Conservation (phyloP, 2,797 vertebrate genomes). For the Helarctos malayanus region DNA sequence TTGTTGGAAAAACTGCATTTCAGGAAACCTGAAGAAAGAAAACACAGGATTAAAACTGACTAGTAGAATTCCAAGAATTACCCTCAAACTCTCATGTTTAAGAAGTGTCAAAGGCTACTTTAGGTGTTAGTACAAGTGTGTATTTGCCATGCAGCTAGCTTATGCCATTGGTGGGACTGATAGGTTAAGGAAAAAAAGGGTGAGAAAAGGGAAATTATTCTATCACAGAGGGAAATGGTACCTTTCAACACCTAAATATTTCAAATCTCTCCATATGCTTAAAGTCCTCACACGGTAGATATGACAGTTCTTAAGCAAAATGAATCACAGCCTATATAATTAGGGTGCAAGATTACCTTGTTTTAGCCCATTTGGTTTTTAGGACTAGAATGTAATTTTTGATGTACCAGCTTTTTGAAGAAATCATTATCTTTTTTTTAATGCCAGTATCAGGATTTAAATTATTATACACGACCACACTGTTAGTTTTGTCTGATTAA, state of each 20-base stretch:
- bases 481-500: slow-evolving; percentile 32
- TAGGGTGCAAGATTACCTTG: not conserved
- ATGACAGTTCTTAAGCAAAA: slow-evolving; percentile 24
- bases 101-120: slow-evolving; percentile 41
- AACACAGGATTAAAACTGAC: slow-evolving; percentile 70
- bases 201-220: slow-evolving; percentile 22
- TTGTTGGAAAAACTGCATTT: slow-evolving; percentile 99
- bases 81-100: slow-evolving; percentile 46
- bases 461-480: not conserved
- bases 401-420: slow-evolving; percentile 43
- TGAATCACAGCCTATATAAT: not conserved
- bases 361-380: slow-evolving; percentile 37
- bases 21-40: slow-evolving; percentile 94
- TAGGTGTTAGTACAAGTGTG: not conserved
- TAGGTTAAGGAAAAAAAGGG: not conserved
- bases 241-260: not conserved
- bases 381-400: not conserved
- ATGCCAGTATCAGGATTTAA: slow-evolving; percentile 23
- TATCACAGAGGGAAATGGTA: not conserved
- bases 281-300: not conserved
- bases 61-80: slow-evolving; percentile 64
- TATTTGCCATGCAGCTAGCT: slow-evolving; percentile 31
- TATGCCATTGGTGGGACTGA: not conserved
- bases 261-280: not conserved
- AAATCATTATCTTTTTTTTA: slow-evolving; percentile 1